Evolutionary conservation across 2,797 vertebrate species (phyloP).

Genomic region (Acanthis flammea): DNA sequence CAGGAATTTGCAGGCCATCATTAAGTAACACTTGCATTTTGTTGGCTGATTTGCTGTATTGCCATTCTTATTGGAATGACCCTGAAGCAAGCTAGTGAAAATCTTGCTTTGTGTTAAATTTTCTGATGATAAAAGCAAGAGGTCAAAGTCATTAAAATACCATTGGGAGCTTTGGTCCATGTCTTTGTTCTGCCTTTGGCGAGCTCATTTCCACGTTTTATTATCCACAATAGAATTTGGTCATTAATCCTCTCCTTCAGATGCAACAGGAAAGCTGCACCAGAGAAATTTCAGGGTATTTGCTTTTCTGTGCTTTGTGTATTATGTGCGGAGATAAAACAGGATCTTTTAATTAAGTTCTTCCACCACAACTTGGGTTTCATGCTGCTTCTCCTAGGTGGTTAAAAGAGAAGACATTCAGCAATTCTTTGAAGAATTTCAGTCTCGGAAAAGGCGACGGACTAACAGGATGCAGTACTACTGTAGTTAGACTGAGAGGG

Average conservation of each 20-base stretch:
- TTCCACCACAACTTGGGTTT: background rate
- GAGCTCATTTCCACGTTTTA: fast-evolving
- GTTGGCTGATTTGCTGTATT: background rate
- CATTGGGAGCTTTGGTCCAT: background rate
- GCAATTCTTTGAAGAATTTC: slow-evolving; percentile 83
- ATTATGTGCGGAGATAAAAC: background rate
- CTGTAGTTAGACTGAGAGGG: slow-evolving; percentile 73
- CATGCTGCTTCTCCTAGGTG: slow-evolving; percentile 58
- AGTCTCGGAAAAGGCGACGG: slow-evolving; percentile 79
- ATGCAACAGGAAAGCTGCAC: background rate
- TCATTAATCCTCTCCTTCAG: background rate
- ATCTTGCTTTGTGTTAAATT: background rate
- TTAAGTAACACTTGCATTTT: background rate
- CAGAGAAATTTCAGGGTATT: background rate
- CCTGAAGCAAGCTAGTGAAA: background rate
- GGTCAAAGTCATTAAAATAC: background rate
- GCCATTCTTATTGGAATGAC: background rate
- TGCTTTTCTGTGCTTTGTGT: background rate
- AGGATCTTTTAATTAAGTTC: background rate
- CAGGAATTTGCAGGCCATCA: background rate
- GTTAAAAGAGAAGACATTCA: slow-evolving; percentile 84
- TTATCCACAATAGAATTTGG: background rate
- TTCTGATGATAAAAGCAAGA: background rate
- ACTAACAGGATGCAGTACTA: slow-evolving; percentile 82
- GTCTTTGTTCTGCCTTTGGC: background rate